phyloP scores from a whole-genome alignment of 2,113 vertebrate species.

The Campylorhamphus procurvoides region DNA sequence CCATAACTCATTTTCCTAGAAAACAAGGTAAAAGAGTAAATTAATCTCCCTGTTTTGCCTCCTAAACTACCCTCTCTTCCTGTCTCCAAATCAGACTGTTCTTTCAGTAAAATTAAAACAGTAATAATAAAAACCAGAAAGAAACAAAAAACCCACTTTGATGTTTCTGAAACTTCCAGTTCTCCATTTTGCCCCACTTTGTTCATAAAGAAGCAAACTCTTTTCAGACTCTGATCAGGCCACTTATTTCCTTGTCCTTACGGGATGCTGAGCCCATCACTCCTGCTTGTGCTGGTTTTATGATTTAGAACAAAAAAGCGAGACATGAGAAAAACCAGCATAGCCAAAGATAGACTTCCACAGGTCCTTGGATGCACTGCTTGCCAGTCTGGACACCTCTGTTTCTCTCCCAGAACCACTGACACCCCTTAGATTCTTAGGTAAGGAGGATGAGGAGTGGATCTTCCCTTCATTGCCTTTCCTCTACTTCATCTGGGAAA shows the following conservation, averaged over 20 bases:
- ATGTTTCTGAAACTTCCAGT: neutral
- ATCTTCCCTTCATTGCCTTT: neutral
- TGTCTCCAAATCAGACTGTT: neutral
- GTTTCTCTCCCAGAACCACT: neutral
- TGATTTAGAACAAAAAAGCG: neutral
- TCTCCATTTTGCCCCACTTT: neutral
- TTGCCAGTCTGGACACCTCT: neutral
- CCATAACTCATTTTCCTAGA: neutral
- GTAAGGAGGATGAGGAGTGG: neutral
- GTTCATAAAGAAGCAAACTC: neutral
- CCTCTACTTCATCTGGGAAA: too few species aligned
- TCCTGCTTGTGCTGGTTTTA: neutral
- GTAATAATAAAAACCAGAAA: neutral
- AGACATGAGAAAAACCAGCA: neutral
- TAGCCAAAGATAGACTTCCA: neutral
- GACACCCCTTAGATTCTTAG: neutral
- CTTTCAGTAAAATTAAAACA: neutral
- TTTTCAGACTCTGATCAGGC: neutral
- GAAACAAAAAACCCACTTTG: neutral
- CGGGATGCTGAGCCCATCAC: neutral
- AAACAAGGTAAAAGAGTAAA: neutral
- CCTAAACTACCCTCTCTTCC: neutral
- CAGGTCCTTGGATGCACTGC: fast-evolving
- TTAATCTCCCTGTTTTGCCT: neutral
- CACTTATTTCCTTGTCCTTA: neutral